Percentiles rank a stretch among this genome's conserved stretches.
Evolutionary conservation across 2,888 invertebrate genomes (phyloP).

Genomic region (Amblyjoppa proteus): DNA sequence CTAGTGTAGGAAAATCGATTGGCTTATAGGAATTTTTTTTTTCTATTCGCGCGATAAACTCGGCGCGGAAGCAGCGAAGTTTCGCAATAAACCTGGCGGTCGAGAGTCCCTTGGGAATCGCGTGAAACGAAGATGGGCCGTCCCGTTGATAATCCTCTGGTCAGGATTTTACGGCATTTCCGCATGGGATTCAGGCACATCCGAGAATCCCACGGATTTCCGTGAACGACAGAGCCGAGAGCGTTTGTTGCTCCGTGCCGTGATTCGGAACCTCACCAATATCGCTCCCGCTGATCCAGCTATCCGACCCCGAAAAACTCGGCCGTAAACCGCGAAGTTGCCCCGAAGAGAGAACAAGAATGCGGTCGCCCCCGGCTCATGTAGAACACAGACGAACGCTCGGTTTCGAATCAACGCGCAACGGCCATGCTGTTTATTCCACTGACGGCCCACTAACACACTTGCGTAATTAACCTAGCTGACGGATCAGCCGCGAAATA

Average conservation of each 20-base stretch:
- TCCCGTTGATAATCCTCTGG: neutral
- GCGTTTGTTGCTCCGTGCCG: constrained; percentile 7
- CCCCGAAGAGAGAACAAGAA: constrained; percentile 63
- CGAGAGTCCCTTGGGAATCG: neutral
- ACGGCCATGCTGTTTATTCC: constrained; percentile 17
- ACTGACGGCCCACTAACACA: constrained; percentile 30
- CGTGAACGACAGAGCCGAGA: constrained; percentile 19
- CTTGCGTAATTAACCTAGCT: neutral
- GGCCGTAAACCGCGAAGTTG: constrained; percentile 54
- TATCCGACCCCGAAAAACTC: constrained; percentile 58
- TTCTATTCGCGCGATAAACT: neutral
- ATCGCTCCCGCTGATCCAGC: constrained; percentile 55
- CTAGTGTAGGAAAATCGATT: neutral
- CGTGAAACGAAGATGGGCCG: neutral
- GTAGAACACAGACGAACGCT: constrained; percentile 63
- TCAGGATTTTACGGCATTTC: constrained; percentile 1
- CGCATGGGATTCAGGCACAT: neutral
- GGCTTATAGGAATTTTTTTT: neutral
- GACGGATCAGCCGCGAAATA: constrained; percentile 1
- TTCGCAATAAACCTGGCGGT: neutral
- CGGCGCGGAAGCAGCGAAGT: neutral
- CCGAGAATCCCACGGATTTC: neutral
- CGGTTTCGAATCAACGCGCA: constrained; percentile 70
- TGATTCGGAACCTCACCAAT: constrained; percentile 15
- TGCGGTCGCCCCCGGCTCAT: constrained; percentile 69